phyloP scores from a whole-genome alignment of 2,797 vertebrate genomes.

The Otolemur crassicaudatus region DNA sequence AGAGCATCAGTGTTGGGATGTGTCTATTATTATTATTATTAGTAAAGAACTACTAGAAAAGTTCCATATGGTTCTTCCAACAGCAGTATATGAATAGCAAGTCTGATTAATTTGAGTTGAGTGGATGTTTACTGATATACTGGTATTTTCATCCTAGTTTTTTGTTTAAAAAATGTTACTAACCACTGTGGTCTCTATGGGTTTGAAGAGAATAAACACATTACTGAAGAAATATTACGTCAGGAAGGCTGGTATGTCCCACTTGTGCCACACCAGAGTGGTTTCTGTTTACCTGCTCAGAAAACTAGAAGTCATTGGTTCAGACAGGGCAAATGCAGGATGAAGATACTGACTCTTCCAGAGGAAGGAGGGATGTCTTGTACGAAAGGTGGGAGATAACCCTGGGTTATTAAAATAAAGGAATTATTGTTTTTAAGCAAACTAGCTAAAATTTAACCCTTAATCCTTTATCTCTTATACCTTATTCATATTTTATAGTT shows the following conservation, averaged over 20 bases:
- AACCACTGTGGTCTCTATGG: background rate
- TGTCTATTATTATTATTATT: background rate
- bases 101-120: background rate
- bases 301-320: background rate
- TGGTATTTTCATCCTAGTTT: background rate
- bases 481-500: background rate
- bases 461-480: conserved; percentile 10
- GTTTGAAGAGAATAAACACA: background rate
- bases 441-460: conserved; percentile 21
- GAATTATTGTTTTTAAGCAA: conserved; percentile 28
- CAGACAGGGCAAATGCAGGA: background rate
- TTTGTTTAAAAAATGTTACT: background rate
- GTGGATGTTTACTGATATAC: background rate
- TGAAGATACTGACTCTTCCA: background rate
- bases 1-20: background rate
- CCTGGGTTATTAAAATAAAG: conserved; percentile 26
- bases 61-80: background rate
- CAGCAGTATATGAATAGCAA: background rate
- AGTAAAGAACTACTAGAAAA: background rate
- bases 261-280: background rate
- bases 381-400: background rate
- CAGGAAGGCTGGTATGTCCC: background rate
- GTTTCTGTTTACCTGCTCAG: background rate
- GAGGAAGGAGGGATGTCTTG: background rate
- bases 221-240: background rate